phyloP scores from a whole-genome alignment of 2,113 vertebrate genomes.

The Epinephelus cyanopodus region DNA sequence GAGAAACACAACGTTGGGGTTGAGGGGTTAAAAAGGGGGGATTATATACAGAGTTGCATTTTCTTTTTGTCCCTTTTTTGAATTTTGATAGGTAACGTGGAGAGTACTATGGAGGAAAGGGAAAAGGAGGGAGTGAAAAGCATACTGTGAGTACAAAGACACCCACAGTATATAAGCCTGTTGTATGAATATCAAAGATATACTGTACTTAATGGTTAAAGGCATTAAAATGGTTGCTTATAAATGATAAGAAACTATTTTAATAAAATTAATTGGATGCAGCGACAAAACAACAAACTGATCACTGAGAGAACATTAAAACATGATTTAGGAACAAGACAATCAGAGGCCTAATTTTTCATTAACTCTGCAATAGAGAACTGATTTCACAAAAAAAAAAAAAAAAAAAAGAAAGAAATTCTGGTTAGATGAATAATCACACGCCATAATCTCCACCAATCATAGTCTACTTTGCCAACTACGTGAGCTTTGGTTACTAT shows the following conservation, averaged over 20 bases:
- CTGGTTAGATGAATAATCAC: slow-evolving; percentile 54
- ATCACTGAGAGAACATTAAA: not conserved
- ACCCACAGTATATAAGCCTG: not conserved
- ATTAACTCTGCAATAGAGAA: slow-evolving; percentile 61
- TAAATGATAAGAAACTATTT: not conserved
- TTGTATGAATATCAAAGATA: not conserved
- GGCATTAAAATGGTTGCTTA: not conserved
- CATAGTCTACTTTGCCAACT: slow-evolving; percentile 16
- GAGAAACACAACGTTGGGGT: slow-evolving; percentile 18
- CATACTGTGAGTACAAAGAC: not conserved
- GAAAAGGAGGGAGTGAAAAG: not conserved
- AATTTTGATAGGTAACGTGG: not conserved
- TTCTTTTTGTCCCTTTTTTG: not conserved
- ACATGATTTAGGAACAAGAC: slow-evolving; percentile 55
- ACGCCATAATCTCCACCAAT: slow-evolving; percentile 54
- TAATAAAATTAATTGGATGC: not conserved
- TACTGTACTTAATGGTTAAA: not conserved
- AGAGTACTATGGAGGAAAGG: not conserved
- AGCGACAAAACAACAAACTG: not conserved
- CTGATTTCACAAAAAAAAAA: slow-evolving; percentile 50
- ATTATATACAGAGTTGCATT: slow-evolving; percentile 3
- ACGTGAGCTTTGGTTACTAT: slow-evolving; percentile 57
- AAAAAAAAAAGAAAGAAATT: slow-evolving; percentile 20
- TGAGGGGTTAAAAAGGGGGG: not conserved
- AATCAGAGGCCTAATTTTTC: slow-evolving; percentile 55